Evolutionary conservation across 35 echinoderm and acorn worm genomes (phyloP), one percentile per base, ranked within the genome.

Genomic region (Chiridota heheva): DNA sequence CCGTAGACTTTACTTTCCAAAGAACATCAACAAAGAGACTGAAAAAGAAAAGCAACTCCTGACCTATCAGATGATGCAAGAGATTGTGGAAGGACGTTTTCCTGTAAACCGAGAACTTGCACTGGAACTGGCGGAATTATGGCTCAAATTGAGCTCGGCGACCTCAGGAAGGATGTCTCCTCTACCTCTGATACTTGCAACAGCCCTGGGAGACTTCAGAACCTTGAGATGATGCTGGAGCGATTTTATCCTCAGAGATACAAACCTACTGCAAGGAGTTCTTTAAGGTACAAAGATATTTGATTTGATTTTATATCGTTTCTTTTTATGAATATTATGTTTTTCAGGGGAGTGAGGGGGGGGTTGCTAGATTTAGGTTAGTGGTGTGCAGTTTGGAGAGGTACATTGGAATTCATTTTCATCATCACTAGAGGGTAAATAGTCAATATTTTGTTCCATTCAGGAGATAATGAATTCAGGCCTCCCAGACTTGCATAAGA

Each of bases 191-290:
- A 29, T 57, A 65, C 63, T 10, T 57, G 73, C 16, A 64, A 37
- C 31, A 67, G 69, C 13, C 33, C 65, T 38, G 25, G 38, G 6
- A 40, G 36, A 20, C 62, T 5, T 28, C 42, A 80, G 47, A 86
- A 28, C 22, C 10, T 81, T 16, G 89, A 91, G 18, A 64, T 36
- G 3, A 58, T 77, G 40, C 43, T 91, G 56, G 82, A 91, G 27
- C 85, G 44, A 35, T 96, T 90, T 65, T 96, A 90, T 58, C 92
- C 92, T 13, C 77, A 86, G 47, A 96, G 92, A 76, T 96, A 96
- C 60, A 80, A 78, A 77, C 44, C 60, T 44, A 72, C 60, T 17
- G 60, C 65, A 44, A 87, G 86, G 20, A 78, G 84, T 10, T 78
- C 74, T 34, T 36, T 83, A 27, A 95, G 74, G 91, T 95, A 81